A percentile compares a stretch with the other conserved stretches of the same genome.
phyloP scores from a whole-genome alignment of 2,888 invertebrate species.

The Ormyrus labotus region DNA sequence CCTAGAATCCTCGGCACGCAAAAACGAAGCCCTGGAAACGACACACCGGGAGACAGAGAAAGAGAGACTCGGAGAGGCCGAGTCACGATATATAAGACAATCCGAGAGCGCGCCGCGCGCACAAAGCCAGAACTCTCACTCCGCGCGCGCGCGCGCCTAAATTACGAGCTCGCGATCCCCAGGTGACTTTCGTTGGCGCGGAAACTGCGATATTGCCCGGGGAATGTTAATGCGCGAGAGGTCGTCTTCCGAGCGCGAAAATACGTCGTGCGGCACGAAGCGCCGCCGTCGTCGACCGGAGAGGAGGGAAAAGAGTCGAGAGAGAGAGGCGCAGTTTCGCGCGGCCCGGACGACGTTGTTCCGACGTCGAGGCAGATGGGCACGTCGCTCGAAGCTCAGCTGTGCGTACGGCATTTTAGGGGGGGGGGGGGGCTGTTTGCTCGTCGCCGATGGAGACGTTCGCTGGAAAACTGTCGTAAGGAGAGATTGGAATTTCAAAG shows the following conservation, averaged over 20 bases:
- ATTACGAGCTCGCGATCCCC: conserved; percentile 15
- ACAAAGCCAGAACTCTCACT: too few species aligned
- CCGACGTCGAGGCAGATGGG: not conserved
- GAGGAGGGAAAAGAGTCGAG: too few species aligned
- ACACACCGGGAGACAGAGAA: too few species aligned
- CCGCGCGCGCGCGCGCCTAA: conserved; percentile 21
- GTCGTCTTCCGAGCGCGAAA: too few species aligned
- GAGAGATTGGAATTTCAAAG: not conserved
- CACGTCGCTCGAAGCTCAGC: too few species aligned
- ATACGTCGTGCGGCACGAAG: too few species aligned
- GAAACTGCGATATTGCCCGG: conserved; percentile 21
- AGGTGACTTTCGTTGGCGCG: conserved; percentile 33
- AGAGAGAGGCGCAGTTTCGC: conserved; percentile 6
- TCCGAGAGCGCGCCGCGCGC: not conserved
- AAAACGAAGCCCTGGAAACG: too few species aligned
- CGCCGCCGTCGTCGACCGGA: too few species aligned
- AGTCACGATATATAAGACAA: conserved; percentile 37
- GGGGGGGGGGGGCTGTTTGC: too few species aligned
- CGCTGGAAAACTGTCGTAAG: too few species aligned
- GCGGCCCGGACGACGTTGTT: not conserved
- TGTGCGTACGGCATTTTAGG: too few species aligned
- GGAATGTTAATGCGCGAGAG: conserved; percentile 15
- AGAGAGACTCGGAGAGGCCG: not conserved
- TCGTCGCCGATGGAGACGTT: not conserved
- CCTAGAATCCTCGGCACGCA: too few species aligned